A percentile compares a stretch with the other conserved stretches of the same genome.
These are phyloP conservation scores for Cataglyphis cursor DNA, from an alignment of 2,888 invertebrate genomes.

Conservation along the genomic window DNA sequence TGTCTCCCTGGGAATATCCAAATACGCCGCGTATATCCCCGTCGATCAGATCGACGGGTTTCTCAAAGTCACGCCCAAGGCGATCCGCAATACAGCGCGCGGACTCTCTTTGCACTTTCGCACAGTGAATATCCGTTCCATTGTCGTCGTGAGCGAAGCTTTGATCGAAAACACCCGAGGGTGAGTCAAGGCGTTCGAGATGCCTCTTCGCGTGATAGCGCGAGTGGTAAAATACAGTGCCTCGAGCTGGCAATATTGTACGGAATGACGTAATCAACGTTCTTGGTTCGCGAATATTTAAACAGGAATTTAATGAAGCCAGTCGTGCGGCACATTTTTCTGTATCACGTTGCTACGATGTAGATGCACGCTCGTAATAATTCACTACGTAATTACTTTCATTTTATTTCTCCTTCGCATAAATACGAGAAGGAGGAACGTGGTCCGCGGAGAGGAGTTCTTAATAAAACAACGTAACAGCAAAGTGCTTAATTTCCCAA, in stretches of 20 bases:
- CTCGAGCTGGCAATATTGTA: constrained; percentile 52
- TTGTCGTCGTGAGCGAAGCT: constrained; percentile 68
- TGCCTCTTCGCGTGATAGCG: constrained; percentile 50
- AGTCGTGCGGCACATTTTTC: constrained; percentile 14
- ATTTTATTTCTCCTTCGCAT: background rate
- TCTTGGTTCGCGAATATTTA: constrained; percentile 12
- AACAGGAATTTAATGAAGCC: constrained; percentile 32
- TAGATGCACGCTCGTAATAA: background rate
- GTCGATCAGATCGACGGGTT: constrained; percentile 49
- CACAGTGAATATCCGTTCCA: constrained; percentile 66
- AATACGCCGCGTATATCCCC: background rate
- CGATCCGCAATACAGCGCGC: constrained; percentile 69
- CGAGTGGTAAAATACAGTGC: constrained; percentile 48
- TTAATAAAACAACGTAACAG: constrained; percentile 28
- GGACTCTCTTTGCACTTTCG: constrained; percentile 63
- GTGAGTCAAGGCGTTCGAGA: constrained; percentile 59
- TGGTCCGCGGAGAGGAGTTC: constrained; percentile 4
- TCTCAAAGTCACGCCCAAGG: constrained; percentile 66
- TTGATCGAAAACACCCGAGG: constrained; percentile 67
- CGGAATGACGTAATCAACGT: constrained; percentile 41
- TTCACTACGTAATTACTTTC: constrained; percentile 39
- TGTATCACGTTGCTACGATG: background rate
- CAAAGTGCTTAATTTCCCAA: constrained; percentile 37
- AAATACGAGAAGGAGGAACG: background rate
- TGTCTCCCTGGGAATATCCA: constrained; percentile 28